Conservation (phyloP, 2,888 invertebrate genomes). For the Apodemia hepburni region DNA sequence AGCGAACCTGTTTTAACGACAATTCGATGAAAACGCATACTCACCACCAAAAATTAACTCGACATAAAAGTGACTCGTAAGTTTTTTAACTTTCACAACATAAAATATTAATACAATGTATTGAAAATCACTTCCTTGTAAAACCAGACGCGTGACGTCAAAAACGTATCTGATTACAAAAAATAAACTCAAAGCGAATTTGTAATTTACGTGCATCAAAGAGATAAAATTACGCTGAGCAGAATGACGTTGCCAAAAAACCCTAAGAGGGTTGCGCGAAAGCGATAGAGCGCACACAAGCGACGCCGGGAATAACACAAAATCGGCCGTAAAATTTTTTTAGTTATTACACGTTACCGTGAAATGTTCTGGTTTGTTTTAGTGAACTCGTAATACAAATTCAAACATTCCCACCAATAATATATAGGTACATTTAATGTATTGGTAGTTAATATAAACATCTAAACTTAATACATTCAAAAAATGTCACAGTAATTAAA, state of each 20-base stretch:
- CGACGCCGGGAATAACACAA: background rate
- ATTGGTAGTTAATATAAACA: background rate
- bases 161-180: background rate
- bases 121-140: background rate
- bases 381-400: background rate
- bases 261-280: background rate
- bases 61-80: background rate
- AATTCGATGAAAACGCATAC: slow-evolving; percentile 57
- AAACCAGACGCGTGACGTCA: background rate
- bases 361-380: background rate
- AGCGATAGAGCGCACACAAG: background rate
- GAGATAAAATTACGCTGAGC: too few species aligned
- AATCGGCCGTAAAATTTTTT: background rate
- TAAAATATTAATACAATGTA: background rate
- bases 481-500: too few species aligned
- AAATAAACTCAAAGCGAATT: background rate
- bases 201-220: background rate
- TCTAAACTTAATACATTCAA: too few species aligned
- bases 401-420: background rate
- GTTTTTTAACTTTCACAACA: background rate
- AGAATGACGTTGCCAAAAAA: too few species aligned
- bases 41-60: slow-evolving; percentile 11
- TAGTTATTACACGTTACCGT: background rate
- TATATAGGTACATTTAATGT: background rate
- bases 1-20: slow-evolving; percentile 90